Base-by-base conservation (phyloP, 92 coral and sea anemone genomes). In the Phenganax stokvisi region DNA sequence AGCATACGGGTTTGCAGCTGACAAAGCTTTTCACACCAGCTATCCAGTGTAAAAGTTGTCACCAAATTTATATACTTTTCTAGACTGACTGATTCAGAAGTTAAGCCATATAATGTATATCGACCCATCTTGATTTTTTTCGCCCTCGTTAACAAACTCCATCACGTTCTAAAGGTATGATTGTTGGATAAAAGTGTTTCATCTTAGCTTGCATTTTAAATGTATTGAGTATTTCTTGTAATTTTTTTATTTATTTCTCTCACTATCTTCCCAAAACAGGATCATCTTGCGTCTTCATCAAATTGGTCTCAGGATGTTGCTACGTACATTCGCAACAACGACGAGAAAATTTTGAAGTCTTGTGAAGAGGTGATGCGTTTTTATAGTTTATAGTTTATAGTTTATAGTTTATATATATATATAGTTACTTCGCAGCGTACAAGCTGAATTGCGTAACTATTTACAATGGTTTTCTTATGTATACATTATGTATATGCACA, bases 231-330 rank as follows among this genome's bases (percentile, higher is more conserved):
- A 54, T 29, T 54, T 37, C n/a, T 30, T 1, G 25, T 20, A 20
- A 20, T 20, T 57, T 62, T 10, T 57, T 59, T 72, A 37, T 37
- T 37, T 2, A 37, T 37, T 37, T 37, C 5, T 37, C 47, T 37
- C 5, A 37, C 2, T 37, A 37, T 37, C 5, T 37, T 37, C 47
- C 47, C 47, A 37, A 37, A 37, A 70, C 72, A 89, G 94, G 90
- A 90, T 73, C 88, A 89, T 25, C 66, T 91, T 72, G 79, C 86
- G 74, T 71, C 84, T 20, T 81, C 84, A 71, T 57, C 88, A 29
- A 83, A 82, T 71, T 94, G 98, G 97, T 89, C 97, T 2, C 98
- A 94, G 72, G 94, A 89, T 56, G 89, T 91, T 92, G 90, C 93
- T 20, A 92, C 87, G 6, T 73, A 89, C 74, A 91, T 94, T 54